Base-by-base conservation (phyloP, 2,797 vertebrate species). In the Hydrophis major region DNA sequence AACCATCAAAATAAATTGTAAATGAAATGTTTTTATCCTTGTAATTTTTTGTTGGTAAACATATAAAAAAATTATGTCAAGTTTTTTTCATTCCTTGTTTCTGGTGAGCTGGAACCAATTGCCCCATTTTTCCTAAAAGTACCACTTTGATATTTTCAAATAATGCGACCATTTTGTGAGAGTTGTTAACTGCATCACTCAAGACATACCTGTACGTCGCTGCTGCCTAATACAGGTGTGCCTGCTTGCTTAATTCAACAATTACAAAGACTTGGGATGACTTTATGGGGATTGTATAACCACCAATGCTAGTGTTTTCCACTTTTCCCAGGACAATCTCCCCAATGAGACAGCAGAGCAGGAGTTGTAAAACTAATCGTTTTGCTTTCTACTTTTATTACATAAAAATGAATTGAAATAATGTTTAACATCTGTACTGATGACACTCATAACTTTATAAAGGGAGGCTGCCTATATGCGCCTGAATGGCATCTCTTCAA, bases 401-500 rank as follows among this genome's bases (percentile, higher is more conserved):
- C 6, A 18, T 74, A 37, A 74, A 37, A 74, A 74, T 37, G 14
- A 16, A 74, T 7, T 18, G 14, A 74, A 74, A 74, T 74, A 18
- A 37, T 18, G 66, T 74, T 74, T 74, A 74, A 74, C 14, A 37
- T 16, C n/a, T 74, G 16, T 18, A 32, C 66, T 74, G 6, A 18
- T 18, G 16, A 74, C n/a, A 18, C n/a, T 74, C 13, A 32, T 18
- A 37, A 32, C 0, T 20, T 74, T 18, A 37, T 37, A n/a, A 74
- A 74, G 14, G 4, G 2, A 2, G n/a, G 1, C 1, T 0, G 66
- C 66, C 66, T 74, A 6, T 18, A 18, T 3, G 66, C 2, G 1
- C n/a, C 66, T 18, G n/a, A 74, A 74, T 2, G n/a, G 16, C n/a
- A 74, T 37, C 14, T 69, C 5, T 74, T 32, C 6, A 74, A 37